A percentile compares a stretch with the other conserved stretches of the same genome.
phyloP scores from a whole-genome alignment of 2,888 invertebrate genomes.

The Incurvaria masculella region DNA sequence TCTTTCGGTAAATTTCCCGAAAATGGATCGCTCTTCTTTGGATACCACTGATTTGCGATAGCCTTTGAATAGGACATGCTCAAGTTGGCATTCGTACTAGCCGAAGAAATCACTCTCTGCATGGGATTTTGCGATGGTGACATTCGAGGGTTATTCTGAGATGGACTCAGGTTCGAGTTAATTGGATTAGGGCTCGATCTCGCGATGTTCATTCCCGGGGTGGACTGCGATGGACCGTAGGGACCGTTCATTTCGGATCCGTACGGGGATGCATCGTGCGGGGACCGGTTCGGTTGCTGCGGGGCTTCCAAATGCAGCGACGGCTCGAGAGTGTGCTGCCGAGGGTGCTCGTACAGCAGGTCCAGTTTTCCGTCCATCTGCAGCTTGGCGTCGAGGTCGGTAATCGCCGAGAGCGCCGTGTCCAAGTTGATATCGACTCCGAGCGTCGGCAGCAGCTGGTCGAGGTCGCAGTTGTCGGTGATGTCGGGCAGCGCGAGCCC shows the following conservation, averaged over 20 bases:
- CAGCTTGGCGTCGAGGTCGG: conserved; percentile 31
- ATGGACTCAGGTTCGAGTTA: not conserved
- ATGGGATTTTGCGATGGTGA: not conserved
- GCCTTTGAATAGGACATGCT: not conserved
- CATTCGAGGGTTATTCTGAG: not conserved
- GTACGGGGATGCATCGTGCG: not conserved
- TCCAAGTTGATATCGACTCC: conserved; percentile 59
- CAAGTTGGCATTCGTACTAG: too few relatives aligned
- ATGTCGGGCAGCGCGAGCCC: conserved; percentile 38
- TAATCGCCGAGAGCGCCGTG: conserved; percentile 34
- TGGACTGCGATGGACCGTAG: not conserved
- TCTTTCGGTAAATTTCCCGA: not conserved
- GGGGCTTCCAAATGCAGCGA: conserved; percentile 10
- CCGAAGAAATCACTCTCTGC: too few relatives aligned
- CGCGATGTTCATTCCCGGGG: conserved; percentile 13
- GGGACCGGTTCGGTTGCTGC: not conserved
- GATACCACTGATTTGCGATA: not conserved
- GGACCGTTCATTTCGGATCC: not conserved
- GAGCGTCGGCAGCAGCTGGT: conserved; percentile 61
- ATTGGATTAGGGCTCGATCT: too few relatives aligned
- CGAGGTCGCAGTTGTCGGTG: conserved; percentile 56
- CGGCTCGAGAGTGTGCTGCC: conserved; percentile 1
- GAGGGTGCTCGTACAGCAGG: conserved; percentile 24
- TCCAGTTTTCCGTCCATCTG: conserved; percentile 36
- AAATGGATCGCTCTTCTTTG: too few relatives aligned